Evolutionary conservation across 2,888 invertebrate species (phyloP), one percentile per base, ranked within the genome.

Genomic region (Ethmia dodecea): DNA sequence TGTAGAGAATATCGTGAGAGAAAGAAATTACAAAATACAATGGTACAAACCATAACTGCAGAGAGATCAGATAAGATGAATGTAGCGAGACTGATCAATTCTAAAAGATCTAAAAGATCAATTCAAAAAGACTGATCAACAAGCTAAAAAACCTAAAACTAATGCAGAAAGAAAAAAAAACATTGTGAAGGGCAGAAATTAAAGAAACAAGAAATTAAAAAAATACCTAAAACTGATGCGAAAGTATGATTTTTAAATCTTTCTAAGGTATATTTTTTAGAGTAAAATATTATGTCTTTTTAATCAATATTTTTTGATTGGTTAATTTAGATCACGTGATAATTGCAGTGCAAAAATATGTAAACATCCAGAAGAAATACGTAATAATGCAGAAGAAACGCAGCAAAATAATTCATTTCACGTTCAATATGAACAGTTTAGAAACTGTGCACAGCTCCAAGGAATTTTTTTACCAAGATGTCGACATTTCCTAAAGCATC

Each of bases 1-100:
- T 49, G 52, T 50, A 51, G 47, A 51, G 53, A 53, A 45, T 50
- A 53, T 49, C 52, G 51, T 46, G n/a, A n/a, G 48, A 49, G 47
- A 49, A 43, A 46, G 43, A 53, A 48, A 53, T 46, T 48, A 46
- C 43, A 45, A 47, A 49, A 46, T 44, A 42, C 43, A 53, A 49
- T 43, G 46, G 43, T 45, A 51, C 48, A 48, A 51, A 48, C 48
- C 42, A 51, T 43, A 48, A 46, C 45, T 47, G 47, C 49, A 51
- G 43, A 45, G 44, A 51, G 47, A 49, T 42, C 43, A n/a, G n/a
- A n/a, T n/a, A n/a, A 45, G 43, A 50, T 47, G 46, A 49, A 49
- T 46, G 48, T 46, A 47, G 42, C 42, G 45, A 40, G 47, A 43
- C 43, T 42, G n/a, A 34, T 43, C 49, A 47, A 49, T 42, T 49